A percentile compares a stretch with the other conserved stretches of the same genome.
Evolutionary conservation across 2,888 invertebrate species (phyloP).

Genomic region (Didymodactylos carnosus): DNA sequence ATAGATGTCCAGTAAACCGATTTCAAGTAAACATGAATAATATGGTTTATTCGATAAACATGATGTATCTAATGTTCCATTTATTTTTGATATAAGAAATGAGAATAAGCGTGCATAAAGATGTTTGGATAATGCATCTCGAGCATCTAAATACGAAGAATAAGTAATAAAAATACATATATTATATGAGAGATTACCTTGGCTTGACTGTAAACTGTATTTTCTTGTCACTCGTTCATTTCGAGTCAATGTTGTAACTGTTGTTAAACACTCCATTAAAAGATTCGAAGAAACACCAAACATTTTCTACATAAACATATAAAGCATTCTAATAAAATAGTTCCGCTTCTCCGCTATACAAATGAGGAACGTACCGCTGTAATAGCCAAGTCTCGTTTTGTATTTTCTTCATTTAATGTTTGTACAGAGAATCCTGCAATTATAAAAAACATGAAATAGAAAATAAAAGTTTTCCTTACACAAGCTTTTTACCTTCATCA

Average conservation of each 20-base stretch:
- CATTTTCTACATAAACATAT: slow-evolving; percentile 19
- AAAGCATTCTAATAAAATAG: neutral
- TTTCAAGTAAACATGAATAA: neutral
- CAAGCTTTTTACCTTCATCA: slow-evolving; percentile 22
- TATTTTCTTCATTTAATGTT: slow-evolving; percentile 1
- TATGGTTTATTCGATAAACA: neutral
- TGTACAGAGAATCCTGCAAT: neutral
- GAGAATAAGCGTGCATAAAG: slow-evolving; percentile 37
- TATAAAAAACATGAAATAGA: slow-evolving; percentile 17
- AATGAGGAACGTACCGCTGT: neutral
- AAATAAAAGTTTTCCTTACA: slow-evolving; percentile 15
- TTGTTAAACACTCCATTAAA: slow-evolving; percentile 23
- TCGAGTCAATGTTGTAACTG: slow-evolving; percentile 23
- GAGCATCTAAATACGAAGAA: slow-evolving; percentile 22
- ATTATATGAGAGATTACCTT: slow-evolving; percentile 20
- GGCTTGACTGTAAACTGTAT: slow-evolving; percentile 24
- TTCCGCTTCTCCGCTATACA: neutral
- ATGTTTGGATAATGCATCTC: slow-evolving; percentile 36
- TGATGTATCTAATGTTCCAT: slow-evolving; percentile 26
- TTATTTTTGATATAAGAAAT: slow-evolving; percentile 37
- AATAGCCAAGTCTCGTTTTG: slow-evolving; percentile 11
- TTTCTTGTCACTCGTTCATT: slow-evolving; percentile 27
- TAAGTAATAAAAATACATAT: neutral
- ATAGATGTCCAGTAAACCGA: slow-evolving; percentile 31
- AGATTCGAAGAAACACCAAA: slow-evolving; percentile 22